These are phyloP conservation scores for Pogoniulus pusillus DNA, from an alignment of 2,797 vertebrate species.

Conservation along the genomic window DNA sequence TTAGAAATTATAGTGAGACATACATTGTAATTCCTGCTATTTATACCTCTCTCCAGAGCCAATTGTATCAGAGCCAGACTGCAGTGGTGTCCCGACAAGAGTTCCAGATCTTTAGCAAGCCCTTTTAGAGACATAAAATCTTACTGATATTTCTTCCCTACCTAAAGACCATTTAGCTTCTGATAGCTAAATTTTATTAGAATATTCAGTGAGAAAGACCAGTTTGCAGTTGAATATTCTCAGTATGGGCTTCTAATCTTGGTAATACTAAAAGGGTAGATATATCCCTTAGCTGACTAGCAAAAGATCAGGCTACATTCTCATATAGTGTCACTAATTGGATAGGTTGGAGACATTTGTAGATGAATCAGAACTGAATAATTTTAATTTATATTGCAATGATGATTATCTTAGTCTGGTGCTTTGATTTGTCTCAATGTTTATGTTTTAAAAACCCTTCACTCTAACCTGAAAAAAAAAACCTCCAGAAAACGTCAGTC, in stretches of 20 bases:
- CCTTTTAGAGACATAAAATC: background rate
- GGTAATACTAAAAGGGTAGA: background rate
- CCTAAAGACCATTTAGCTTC: background rate
- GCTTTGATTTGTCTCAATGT: conserved; percentile 1
- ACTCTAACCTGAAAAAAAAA: background rate
- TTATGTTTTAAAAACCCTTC: conserved; percentile 14
- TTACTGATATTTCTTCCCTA: background rate
- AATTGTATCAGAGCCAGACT: conserved; percentile 66
- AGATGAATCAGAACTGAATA: conserved; percentile 2
- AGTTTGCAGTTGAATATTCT: no score
- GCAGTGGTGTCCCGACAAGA: conserved; percentile 67
- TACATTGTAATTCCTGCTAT: conserved; percentile 42
- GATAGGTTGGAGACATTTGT: conserved; percentile 26
- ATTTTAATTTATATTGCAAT: background rate
- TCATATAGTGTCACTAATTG: background rate
- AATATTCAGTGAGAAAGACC: background rate
- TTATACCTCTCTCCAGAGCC: conserved; percentile 24
- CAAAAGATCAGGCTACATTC: background rate
- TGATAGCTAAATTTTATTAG: background rate
- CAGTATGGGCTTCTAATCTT: no score
- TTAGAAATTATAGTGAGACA: conserved; percentile 28
- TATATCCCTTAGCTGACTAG: background rate
- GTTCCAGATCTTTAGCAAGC: conserved; percentile 36
- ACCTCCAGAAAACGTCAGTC: background rate
- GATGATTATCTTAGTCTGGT: background rate